phyloP scores from a whole-genome alignment of 2,797 vertebrate species.

The Tachyglossus aculeatus region DNA sequence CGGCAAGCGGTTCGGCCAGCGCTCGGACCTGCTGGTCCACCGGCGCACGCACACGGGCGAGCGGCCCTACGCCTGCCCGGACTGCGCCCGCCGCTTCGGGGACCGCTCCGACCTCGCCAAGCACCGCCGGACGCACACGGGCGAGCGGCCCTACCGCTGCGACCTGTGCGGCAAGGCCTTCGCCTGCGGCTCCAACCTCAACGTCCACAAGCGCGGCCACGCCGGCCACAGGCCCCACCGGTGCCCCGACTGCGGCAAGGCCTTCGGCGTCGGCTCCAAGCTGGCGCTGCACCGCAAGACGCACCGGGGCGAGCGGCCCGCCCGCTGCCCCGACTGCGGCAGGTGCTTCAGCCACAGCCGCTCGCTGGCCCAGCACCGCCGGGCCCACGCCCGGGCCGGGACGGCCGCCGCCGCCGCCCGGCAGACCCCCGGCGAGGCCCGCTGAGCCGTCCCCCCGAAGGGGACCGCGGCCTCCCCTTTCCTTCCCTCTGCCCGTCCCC shows the following conservation, averaged over 20 bases:
- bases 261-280: conserved; percentile 49
- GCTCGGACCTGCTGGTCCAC: conserved; percentile 35
- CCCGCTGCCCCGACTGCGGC: conserved; percentile 14
- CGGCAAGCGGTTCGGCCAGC: conserved; percentile 39
- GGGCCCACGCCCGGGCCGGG: conserved; percentile 9
- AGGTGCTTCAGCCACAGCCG: conserved; percentile 46
- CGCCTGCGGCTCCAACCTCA: conserved; percentile 35
- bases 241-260: conserved; percentile 37
- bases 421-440: background rate
- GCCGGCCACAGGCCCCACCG: conserved; percentile 29
- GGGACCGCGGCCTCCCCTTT: too few relatives aligned
- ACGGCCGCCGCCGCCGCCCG: background rate
- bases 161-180: conserved; percentile 34
- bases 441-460: too few relatives aligned
- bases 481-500: too few relatives aligned
- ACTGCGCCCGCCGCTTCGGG: conserved; percentile 40
- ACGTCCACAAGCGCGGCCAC: conserved; percentile 33
- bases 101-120: conserved; percentile 44
- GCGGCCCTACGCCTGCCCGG: conserved; percentile 83
- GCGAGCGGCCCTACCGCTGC: conserved; percentile 38
- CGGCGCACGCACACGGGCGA: conserved; percentile 86
- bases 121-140: conserved; percentile 23
- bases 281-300: conserved; percentile 28
- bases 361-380: conserved; percentile 43
- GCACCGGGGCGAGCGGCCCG: conserved; percentile 19